phyloP scores from a whole-genome alignment of 2,888 invertebrate species.

The Hypercompe scribonia region DNA sequence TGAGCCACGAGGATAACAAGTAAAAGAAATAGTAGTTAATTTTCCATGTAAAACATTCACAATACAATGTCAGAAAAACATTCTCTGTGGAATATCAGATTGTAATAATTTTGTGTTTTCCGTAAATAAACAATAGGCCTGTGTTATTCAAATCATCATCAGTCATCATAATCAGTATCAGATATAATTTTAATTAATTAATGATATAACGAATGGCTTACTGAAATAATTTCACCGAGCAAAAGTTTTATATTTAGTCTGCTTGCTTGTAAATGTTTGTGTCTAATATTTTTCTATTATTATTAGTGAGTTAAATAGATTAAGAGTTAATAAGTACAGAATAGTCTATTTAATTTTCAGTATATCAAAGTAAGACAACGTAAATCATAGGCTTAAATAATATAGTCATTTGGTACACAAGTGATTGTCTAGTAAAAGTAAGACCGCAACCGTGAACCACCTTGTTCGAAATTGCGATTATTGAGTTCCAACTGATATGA shows the following conservation, averaged over 20 bases:
- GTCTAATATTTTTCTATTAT: no score
- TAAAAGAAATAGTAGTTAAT: no score
- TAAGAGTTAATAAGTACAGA: background rate
- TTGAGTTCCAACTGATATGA: constrained; percentile 55
- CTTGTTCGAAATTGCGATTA: constrained; percentile 72
- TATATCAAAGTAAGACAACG: background rate
- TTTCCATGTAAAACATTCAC: no score
- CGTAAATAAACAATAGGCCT: no score
- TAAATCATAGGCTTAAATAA: background rate
- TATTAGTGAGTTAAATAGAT: background rate
- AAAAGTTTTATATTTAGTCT: background rate
- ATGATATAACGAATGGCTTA: background rate
- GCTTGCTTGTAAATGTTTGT: background rate
- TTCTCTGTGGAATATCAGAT: no score
- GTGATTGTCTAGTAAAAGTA: constrained; percentile 22
- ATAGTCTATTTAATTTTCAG: background rate
- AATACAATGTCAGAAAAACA: no score
- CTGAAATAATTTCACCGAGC: background rate
- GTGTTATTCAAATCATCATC: no score
- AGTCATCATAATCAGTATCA: no score
- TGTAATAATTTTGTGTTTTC: no score
- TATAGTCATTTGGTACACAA: constrained; percentile 11
- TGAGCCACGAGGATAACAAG: no score
- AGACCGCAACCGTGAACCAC: constrained; percentile 35
- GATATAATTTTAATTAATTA: background rate